Base-by-base conservation (phyloP, 2,797 vertebrate species). In the Antrozous pallidus region DNA sequence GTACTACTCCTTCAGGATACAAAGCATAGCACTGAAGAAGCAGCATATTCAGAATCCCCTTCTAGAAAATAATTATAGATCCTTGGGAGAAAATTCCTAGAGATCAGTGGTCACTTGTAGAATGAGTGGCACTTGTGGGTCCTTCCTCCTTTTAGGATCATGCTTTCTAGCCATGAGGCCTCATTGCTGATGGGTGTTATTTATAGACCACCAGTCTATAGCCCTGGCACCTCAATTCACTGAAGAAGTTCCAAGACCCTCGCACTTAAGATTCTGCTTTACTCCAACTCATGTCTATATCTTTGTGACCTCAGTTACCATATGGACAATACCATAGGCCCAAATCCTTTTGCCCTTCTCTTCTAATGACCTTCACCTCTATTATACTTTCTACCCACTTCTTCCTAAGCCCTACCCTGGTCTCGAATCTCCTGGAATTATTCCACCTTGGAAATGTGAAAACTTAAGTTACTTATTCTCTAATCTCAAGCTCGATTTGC, bases 21-120 rank as follows among this genome's bases (percentile, higher is more conserved):
- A 20, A 45, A 56, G 80, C 36, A 86, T 47, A 7, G n/a, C 13
- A 56, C 0, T 54, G 78, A 49, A 58, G 36, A 87, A 16, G 18
- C 10, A 26, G 78, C 33, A 28, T 42, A 20, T 26, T 74, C 7
- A 51, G 74, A 54, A 78, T 36, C 17, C 63, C 51, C 56, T 78
- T 81, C 61, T 40, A 42, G 69, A 83, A 85, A 78, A 81, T 33
- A 33, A 80, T 80, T 8, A 56, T 49, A 87, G 67, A 71, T 75
- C 11, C 7, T 56, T 33, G 47, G 77, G 36, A 80, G 67, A 45
- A 73, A 69, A 92, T 82, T 65, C 40, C 67, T 69, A 49, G 79
- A 75, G 70, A 67, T 79, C 40, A 40, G 5, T 13, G 17, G 24
- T 85, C 82, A 86, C 36, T 70, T n/a, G 38, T 2, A 38, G 69